Evolutionary conservation across 2,888 invertebrate genomes (phyloP), one percentile per base, ranked within the genome.

Genomic region (Mythimna impura): DNA sequence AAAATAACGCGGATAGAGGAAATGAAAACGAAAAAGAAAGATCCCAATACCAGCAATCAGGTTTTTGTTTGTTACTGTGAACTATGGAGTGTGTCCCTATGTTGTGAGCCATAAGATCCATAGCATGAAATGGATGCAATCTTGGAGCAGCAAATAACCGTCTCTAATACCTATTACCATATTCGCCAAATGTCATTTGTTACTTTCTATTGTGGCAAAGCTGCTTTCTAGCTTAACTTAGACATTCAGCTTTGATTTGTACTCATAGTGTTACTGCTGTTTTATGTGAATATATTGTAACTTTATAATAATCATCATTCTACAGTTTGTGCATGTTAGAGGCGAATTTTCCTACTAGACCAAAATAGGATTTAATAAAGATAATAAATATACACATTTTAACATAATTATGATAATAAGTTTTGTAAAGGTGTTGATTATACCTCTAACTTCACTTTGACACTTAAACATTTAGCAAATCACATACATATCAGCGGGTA

Each of bases 1-100:
- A 96, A 96, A 89, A 95, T 94, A 69, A 93, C 96, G 60, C 85
- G 92, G 52, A 95, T 96, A 73, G 95, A 95, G 86, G 95, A 94
- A 85, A 90, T 95, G 90, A 96, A 94, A 91, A 93, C 86, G 75
- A 92, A 91, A 88, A 91, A 89, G 57, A 92, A 90, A 89, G 92
- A 92, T 81, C 78, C 84, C 71, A 91, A 88, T 86, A 86, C 86
- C 82, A 91, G 91, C 76, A 92, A 92, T 78, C 93, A 95, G 94
- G 95, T 94, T 92, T 90, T 89, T 91, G 89, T 92, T 90, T 93
- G 89, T 94, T 91, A 89, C 90, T 91, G 90, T 92, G 91, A 92
- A 92, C 88, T 91, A 89, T 86, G 87, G 89, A 90, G 92, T 93
- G 91, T 93, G 91, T 82, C 88, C 90, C 87, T 90, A 82, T 89